Percentiles rank a stretch among this genome's conserved stretches.
These are phyloP conservation scores for Anoplopoma fimbria DNA, from an alignment of 2,113 vertebrate species.

Conservation along the genomic window DNA sequence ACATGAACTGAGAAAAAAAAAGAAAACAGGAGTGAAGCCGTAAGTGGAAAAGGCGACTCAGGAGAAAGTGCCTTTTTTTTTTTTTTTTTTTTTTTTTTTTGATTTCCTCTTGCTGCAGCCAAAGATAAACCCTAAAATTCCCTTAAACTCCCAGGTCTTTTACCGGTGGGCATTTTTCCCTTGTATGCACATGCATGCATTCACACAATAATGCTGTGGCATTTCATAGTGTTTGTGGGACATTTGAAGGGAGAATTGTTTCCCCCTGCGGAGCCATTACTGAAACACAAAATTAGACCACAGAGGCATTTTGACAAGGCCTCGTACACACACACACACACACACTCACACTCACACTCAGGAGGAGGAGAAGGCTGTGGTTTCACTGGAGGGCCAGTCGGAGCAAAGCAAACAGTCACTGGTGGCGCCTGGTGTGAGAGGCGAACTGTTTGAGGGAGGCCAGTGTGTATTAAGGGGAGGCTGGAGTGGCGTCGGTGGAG, in stretches of 20 bases:
- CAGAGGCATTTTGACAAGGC: constrained; percentile 64
- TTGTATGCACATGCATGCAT: constrained; percentile 36
- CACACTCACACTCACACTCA: constrained; percentile 49
- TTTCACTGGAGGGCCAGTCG: constrained; percentile 58
- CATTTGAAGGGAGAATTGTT: constrained; percentile 47
- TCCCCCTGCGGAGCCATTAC: constrained; percentile 58
- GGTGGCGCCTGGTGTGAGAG: constrained; percentile 63
- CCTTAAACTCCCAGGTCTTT: constrained; percentile 27
- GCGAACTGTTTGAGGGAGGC: constrained; percentile 37
- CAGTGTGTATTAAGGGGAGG: constrained; percentile 11
- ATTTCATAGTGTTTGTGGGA: constrained; percentile 59
- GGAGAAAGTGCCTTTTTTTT: constrained; percentile 58
- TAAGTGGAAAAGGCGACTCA: constrained; percentile 80
- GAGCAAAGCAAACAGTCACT: constrained; percentile 62
- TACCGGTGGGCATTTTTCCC: constrained; percentile 25
- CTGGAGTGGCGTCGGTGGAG: constrained; percentile 15
- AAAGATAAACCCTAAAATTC: constrained; percentile 35
- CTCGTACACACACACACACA: constrained; percentile 58
- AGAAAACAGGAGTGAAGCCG: constrained; percentile 43
- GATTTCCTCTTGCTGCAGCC: constrained; percentile 45
- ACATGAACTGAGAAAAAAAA: constrained; percentile 65
- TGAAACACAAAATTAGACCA: constrained; percentile 68
- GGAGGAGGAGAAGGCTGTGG: constrained; percentile 59
- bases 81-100: constrained; percentile 53
- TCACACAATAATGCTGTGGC: constrained; percentile 39